phyloP scores from a whole-genome alignment of 1,140 invertebrate species.

The Bursaphelenchus mucronatus region DNA sequence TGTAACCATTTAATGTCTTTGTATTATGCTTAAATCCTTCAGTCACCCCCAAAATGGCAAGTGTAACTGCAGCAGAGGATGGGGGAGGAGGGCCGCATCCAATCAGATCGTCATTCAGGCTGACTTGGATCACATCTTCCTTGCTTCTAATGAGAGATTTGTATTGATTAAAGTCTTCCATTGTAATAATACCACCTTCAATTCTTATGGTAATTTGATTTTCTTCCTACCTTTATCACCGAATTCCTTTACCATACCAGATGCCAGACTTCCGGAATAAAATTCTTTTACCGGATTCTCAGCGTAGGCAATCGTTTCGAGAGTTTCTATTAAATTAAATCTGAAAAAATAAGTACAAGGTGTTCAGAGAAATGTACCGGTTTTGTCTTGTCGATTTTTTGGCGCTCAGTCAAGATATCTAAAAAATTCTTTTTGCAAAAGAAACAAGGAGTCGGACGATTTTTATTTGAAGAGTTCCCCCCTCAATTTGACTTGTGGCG shows the following conservation, averaged over 20 bases:
- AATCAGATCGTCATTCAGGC: slow-evolving; percentile 32
- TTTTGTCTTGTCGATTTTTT: too few species aligned
- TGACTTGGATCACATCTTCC: slow-evolving; percentile 64
- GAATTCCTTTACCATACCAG: slow-evolving; percentile 59
- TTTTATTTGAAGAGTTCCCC: too few species aligned
- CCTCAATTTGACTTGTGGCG: too few species aligned
- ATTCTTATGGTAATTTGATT: too few species aligned
- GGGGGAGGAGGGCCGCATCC: slow-evolving; percentile 2
- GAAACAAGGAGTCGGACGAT: too few species aligned
- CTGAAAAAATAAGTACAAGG: slow-evolving; percentile 29
- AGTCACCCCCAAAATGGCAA: slow-evolving; percentile 7
- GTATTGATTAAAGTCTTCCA: slow-evolving; percentile 71
- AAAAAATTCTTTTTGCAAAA: too few species aligned
- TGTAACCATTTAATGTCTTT: slow-evolving; percentile 68
- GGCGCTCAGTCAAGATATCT: too few species aligned
- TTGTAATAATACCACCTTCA: slow-evolving; percentile 60
- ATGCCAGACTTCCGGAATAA: slow-evolving; percentile 58
- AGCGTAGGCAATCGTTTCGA: slow-evolving; percentile 61
- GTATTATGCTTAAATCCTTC: slow-evolving; percentile 5
- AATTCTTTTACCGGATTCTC: slow-evolving; percentile 58
- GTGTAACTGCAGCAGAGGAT: slow-evolving; percentile 1
- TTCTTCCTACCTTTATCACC: slow-evolving; percentile 69
- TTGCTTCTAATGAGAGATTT: slow-evolving; percentile 65
- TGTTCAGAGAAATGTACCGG: too few species aligned
- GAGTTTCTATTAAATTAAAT: slow-evolving; percentile 61